Percentiles rank a stretch among this genome's conserved stretches.
Conservation (phyloP, 2,888 invertebrate genomes). For the Drosophila tanythrix region DNA sequence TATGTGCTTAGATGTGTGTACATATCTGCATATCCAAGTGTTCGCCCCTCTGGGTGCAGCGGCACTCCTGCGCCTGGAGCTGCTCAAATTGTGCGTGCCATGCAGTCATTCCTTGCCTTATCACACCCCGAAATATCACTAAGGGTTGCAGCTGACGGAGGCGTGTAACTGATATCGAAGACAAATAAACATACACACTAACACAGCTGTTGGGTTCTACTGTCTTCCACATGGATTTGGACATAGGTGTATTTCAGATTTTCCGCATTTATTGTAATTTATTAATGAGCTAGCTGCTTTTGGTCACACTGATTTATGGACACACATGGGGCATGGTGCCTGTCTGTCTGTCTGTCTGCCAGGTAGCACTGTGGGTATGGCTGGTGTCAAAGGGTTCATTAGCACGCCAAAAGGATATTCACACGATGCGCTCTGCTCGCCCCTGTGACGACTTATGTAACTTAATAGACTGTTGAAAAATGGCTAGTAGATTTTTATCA, state of each 20-base stretch:
- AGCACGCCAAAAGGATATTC: constrained; percentile 75
- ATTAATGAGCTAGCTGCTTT: constrained; percentile 66
- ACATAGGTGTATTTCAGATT: constrained; percentile 59
- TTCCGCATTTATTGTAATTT: constrained; percentile 60
- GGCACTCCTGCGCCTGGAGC: constrained; percentile 54
- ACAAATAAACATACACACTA: constrained; percentile 21
- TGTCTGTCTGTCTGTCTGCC: constrained; percentile 45
- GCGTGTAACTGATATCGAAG: constrained; percentile 56
- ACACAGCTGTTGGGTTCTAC: constrained; percentile 22
- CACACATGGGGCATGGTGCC: constrained; percentile 59
- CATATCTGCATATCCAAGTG: constrained; percentile 43
- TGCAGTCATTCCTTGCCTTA: constrained; percentile 71
- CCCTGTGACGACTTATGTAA: constrained; percentile 67
- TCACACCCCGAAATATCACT: constrained; percentile 60
- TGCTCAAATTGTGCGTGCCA: constrained; percentile 82
- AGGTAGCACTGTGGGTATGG: constrained; percentile 25
- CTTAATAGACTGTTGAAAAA: constrained; percentile 77
- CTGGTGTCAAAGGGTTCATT: constrained; percentile 73
- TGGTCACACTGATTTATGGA: constrained; percentile 67
- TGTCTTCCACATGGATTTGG: constrained; percentile 3
- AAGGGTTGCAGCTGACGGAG: constrained; percentile 67
- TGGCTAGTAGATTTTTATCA: constrained; percentile 73
- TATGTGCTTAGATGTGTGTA: constrained; percentile 20
- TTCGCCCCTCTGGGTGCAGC: constrained; percentile 50
- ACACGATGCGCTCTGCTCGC: constrained; percentile 55